These are phyloP conservation scores for Muscidifurax raptorellus DNA, from an alignment of 1,140 invertebrate genomes.

Conservation along the genomic window DNA sequence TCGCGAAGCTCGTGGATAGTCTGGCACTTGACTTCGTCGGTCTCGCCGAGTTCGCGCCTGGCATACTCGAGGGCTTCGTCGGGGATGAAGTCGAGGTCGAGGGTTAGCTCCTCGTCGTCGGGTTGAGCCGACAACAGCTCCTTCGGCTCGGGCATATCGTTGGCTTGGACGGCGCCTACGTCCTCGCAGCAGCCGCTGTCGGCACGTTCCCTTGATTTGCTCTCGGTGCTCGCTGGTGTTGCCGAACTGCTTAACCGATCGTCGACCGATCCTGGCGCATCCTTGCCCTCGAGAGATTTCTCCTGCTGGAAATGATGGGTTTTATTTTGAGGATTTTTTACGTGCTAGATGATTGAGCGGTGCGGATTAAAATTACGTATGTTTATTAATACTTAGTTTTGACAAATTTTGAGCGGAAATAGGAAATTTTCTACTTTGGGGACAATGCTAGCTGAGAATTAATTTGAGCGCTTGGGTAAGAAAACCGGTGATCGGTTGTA, in stretches of 20 bases:
- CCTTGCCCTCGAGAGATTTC: conserved; percentile 48
- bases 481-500: too few relatives aligned
- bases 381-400: too few relatives aligned
- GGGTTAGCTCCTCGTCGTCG: conserved; percentile 69
- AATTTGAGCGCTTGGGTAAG: too few relatives aligned
- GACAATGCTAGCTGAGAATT: too few relatives aligned
- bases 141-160: conserved; percentile 41
- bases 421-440: too few relatives aligned
- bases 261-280: conserved; percentile 13
- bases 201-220: not conserved
- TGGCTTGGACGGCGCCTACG: not conserved
- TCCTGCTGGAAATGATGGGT: conserved; percentile 14
- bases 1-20: conserved; percentile 82
- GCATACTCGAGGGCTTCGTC: conserved; percentile 74
- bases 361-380: too few relatives aligned
- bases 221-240: not conserved
- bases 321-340: not conserved
- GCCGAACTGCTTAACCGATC: not conserved
- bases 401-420: too few relatives aligned
- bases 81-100: conserved; percentile 71
- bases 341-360: too few relatives aligned
- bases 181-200: conserved; percentile 29
- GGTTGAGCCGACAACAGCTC: not conserved
- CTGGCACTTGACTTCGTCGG: conserved; percentile 78
- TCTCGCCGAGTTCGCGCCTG: conserved; percentile 73